Percentiles rank a stretch among this genome's conserved stretches.
Conservation (phyloP, 1,140 invertebrate genomes). For the Philopotamus ludificatus region DNA sequence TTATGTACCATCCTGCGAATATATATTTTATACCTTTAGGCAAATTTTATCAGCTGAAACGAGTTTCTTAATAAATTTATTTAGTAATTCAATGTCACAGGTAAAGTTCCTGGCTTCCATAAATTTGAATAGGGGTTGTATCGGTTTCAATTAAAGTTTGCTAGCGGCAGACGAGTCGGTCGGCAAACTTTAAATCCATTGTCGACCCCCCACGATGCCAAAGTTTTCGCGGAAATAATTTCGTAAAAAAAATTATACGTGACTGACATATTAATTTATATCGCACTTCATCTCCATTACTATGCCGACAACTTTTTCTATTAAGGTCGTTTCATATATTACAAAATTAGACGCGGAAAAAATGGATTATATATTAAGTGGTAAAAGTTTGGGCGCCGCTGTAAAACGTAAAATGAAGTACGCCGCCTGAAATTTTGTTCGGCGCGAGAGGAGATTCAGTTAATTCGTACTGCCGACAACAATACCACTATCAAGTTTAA, state of each 20-base stretch:
- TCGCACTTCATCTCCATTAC: too few relatives aligned
- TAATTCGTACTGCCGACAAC: neutral
- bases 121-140: constrained; percentile 18
- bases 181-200: neutral
- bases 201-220: neutral
- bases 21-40: constrained; percentile 9
- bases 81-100: constrained; percentile 29
- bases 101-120: constrained; percentile 22
- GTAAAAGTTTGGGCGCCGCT: neutral
- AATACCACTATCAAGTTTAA: neutral
- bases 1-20: too few relatives aligned
- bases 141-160: constrained; percentile 20
- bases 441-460: neutral
- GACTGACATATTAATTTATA: too few relatives aligned
- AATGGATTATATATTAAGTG: neutral
- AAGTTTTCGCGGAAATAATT: too few relatives aligned
- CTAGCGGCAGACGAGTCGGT: neutral
- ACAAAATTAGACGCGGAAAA: neutral
- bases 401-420: neutral
- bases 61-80: constrained; percentile 25
- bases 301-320: too few relatives aligned
- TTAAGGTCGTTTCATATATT: too few relatives aligned
- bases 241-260: too few relatives aligned
- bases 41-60: constrained; percentile 8
- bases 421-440: neutral